Percentiles rank a stretch among this genome's conserved stretches.
These are phyloP conservation scores for Phylloscopus trochilus DNA, from an alignment of 2,113 vertebrate species.

Conservation along the genomic window DNA sequence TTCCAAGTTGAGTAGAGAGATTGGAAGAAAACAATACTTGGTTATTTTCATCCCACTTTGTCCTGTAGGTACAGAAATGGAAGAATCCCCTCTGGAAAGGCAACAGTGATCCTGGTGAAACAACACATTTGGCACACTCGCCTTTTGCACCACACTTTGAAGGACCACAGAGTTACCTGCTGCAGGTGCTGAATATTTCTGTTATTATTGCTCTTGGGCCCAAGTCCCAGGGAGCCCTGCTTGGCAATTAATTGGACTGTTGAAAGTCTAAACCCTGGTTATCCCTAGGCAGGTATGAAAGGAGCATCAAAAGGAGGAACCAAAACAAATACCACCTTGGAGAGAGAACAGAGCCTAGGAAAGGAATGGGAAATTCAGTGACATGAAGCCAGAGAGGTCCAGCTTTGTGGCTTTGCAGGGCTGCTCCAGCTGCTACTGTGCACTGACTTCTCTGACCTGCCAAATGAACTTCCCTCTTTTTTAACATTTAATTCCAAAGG, in stretches of 20 bases:
- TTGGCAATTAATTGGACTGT: background rate
- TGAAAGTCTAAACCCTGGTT: background rate
- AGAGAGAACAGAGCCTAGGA: background rate
- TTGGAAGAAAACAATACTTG: background rate
- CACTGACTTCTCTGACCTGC: background rate
- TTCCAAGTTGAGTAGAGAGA: background rate
- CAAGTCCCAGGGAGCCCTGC: background rate
- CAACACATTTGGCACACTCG: background rate
- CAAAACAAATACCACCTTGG: slow-evolving; percentile 7
- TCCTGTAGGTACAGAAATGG: background rate
- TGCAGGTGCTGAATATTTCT: background rate
- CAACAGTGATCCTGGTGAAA: background rate
- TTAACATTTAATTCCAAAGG: background rate
- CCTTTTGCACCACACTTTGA: background rate
- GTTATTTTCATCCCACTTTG: background rate
- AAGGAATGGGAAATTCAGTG: background rate
- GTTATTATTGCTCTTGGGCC: background rate
- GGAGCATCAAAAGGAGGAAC: slow-evolving; percentile 13
- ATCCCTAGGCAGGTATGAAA: background rate
- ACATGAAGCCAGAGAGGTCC: background rate
- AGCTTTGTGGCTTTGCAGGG: background rate
- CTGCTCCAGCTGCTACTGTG: background rate
- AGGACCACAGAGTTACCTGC: background rate
- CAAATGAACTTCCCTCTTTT: background rate
- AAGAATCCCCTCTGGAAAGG: background rate